These are phyloP conservation scores for Dinothrombium tinctorium DNA, from an alignment of 1,140 invertebrate species.

Conservation along the genomic window DNA sequence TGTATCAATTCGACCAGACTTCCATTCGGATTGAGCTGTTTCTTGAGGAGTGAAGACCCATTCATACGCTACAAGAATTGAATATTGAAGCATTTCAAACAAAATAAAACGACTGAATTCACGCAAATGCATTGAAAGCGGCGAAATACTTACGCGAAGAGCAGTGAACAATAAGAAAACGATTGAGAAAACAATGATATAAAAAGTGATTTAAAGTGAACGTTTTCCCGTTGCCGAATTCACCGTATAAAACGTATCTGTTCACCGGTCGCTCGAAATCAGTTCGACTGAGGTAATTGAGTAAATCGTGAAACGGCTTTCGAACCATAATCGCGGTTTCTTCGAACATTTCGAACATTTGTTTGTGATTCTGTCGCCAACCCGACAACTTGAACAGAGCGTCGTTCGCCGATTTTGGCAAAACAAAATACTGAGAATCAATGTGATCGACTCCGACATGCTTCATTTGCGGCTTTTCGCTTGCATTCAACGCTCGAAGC, in stretches of 20 bases:
- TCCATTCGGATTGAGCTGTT: constrained; percentile 34
- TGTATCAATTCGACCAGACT: constrained; percentile 45
- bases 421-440: too few species aligned
- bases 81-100: too few species aligned
- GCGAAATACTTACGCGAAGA: not conserved
- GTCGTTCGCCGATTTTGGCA: too few species aligned
- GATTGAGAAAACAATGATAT: constrained; percentile 42
- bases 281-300: constrained; percentile 40
- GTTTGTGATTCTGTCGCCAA: constrained; percentile 5
- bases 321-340: constrained; percentile 54
- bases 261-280: constrained; percentile 44
- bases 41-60: constrained; percentile 45
- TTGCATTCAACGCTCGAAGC: too few species aligned
- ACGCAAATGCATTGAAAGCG: too few species aligned
- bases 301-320: constrained; percentile 49
- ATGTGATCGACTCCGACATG: too few species aligned
- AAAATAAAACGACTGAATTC: too few species aligned
- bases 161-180: constrained; percentile 49
- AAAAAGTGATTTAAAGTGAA: constrained; percentile 45
- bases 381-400: too few species aligned
- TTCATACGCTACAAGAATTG: constrained; percentile 19
- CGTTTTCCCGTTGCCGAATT: constrained; percentile 47
- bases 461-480: too few species aligned
- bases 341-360: constrained; percentile 37
- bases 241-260: constrained; percentile 53